Evolutionary conservation across 2,888 invertebrate genomes (phyloP).

Genomic region (Heliothis peltigera): DNA sequence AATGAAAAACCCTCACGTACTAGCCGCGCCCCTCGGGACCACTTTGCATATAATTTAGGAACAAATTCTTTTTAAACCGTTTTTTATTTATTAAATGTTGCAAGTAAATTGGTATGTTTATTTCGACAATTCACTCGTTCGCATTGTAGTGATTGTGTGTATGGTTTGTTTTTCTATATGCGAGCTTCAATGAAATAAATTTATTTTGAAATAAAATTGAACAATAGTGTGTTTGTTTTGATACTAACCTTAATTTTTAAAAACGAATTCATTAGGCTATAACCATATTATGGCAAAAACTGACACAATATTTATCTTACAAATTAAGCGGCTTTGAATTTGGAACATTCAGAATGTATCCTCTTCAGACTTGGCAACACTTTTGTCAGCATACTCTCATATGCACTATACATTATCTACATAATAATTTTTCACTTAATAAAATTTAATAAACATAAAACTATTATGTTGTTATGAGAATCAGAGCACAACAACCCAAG

Average conservation of each 20-base stretch:
- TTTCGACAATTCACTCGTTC: background rate
- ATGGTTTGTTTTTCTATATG: background rate
- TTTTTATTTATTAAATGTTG: conserved; percentile 26
- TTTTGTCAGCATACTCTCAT: no score
- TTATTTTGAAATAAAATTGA: background rate
- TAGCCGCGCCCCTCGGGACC: conserved; percentile 41
- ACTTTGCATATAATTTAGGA: conserved; percentile 57
- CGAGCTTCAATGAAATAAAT: background rate
- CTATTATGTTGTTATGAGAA: background rate
- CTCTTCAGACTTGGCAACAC: no score
- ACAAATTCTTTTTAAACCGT: conserved; percentile 31
- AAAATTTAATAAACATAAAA: no score
- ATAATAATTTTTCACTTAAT: no score
- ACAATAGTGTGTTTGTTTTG: no score
- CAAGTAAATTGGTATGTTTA: background rate
- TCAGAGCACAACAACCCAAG: no score
- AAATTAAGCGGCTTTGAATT: background rate
- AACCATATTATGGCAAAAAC: no score
- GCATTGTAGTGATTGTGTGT: background rate
- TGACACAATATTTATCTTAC: no score
- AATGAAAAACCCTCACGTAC: conserved; percentile 60
- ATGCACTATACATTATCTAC: no score
- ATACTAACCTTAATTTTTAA: no score
- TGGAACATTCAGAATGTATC: no score
- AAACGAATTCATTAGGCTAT: no score